Base-by-base conservation (phyloP, 2,888 invertebrate genomes). In the Amphipoea oculea region DNA sequence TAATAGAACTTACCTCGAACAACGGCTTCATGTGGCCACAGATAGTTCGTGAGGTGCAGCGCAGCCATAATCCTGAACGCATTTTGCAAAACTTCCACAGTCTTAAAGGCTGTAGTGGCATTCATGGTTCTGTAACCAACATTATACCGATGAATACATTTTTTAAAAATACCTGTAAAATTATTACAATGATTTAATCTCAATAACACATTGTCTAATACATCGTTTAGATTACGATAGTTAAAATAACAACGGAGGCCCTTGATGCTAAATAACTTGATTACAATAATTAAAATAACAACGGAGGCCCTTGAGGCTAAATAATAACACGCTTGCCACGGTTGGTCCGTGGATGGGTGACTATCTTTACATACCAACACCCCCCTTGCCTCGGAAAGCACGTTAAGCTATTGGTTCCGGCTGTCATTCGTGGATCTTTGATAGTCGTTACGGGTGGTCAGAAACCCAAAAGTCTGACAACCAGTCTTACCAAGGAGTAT, bases 21-120 rank as follows among this genome's bases (percentile, higher is more conserved):
- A 14, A 67, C 29, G 3, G 86, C 77, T 72, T 88, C 78, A 5
- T 40, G 63, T 23, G 88, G 88, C 88, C 88, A 88, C 23, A 86
- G 36, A 57, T 86, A 81, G 14, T 54, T 72, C 0, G 86, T 86
- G 4, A 88, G 75, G 1, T 88, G 79, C 54, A 88, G 40, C 0
- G 77, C 68, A 23, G 81, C 70, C 45, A 88, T 54, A 0, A 88
- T 36, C 20, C 45, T 78, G 9, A 88, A 74, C 0, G 88, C 88
- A 12, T 73, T 75, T 29, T 88, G 88, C 3, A 84, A 29, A 20
- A 68, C 51, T 66, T 86, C 60, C 2, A 88, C 11, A 1, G 65
- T 66, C 66, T 79, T 81, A 60, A 80, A 88, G 14, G 75, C 74
- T 63, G 45, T 3, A n/a, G 81, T 67, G 1, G 88, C 88, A 12